Evolutionary conservation across 2,113 vertebrate species (phyloP), one percentile per base, ranked within the genome.

Genomic region (Micronycteris hirsuta): DNA sequence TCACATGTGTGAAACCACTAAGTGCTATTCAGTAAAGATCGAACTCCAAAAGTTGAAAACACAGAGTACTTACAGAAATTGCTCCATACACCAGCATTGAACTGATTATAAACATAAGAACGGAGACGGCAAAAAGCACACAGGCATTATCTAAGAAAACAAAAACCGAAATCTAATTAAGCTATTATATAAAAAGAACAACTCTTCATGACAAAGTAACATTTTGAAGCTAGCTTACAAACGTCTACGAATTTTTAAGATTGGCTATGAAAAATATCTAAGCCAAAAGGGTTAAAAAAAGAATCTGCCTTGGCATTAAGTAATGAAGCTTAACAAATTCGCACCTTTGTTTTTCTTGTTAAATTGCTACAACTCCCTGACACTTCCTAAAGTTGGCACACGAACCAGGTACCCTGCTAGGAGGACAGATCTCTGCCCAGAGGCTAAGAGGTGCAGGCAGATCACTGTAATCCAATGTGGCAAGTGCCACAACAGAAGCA

Each of bases 71-170:
- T 98, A 99, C 99, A 96, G 99, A 99, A 61, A 99, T 99, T 33
- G 99, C 99, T 95, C 99, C 99, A 0, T 99, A 99, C 38, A 99
- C 99, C 99, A 99, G 99, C 99, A 99, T 99, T 88, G 99, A 99
- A 97, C 99, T 99, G 98, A 99, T 99, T 38, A 99, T 99, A 98
- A 99, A 99, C 99, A 99, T 99, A 97, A 99, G 99, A 67, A 99
- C 99, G 81, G 99, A 99, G 97, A 99, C 99, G 86, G 99, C 99
- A 97, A 99, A 99, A 70, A 99, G 99, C 96, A 99, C 99, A 0
- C 99, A 99, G 96, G 99, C 99, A 70, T 99, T 99, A 98, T 99
- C 99, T 99, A 98, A 52, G 92, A 91, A 97, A 94, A 97, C 31
- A 94, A 89, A 92, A 74, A 94, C 45, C 94, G 81, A 97, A 33